These are phyloP conservation scores for Solea solea DNA, from an alignment of 2,113 vertebrate species.

Conservation along the genomic window DNA sequence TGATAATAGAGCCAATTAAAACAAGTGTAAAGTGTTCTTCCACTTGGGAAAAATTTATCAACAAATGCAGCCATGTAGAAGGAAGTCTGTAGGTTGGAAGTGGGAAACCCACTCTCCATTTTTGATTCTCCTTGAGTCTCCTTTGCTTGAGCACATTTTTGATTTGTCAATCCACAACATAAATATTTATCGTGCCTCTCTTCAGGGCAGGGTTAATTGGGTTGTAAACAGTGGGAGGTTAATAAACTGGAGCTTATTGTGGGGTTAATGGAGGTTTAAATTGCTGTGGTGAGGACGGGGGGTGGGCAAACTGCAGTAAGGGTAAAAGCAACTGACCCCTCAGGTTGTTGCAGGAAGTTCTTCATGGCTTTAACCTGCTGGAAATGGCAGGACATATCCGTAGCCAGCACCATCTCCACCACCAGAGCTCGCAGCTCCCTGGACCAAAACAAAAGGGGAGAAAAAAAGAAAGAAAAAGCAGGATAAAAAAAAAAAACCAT, in stretches of 20 bases:
- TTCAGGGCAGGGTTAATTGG: conserved; percentile 54
- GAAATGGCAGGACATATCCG: conserved; percentile 99
- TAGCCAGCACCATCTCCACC: conserved; percentile 98
- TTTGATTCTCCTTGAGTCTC: neutral
- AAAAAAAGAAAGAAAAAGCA: neutral
- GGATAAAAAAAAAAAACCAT: neutral
- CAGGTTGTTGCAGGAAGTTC: conserved; percentile 94
- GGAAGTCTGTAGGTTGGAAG: too few species aligned
- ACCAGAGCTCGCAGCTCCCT: conserved; percentile 96
- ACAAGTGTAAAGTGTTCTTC: neutral
- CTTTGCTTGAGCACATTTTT: neutral
- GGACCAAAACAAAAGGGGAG: conserved; percentile 37
- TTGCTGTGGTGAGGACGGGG: conserved; percentile 4
- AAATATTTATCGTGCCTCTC: conserved; percentile 16
- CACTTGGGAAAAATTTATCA: neutral
- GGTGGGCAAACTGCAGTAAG: neutral
- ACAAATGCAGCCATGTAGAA: neutral
- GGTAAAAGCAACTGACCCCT: conserved; percentile 88
- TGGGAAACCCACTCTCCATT: neutral
- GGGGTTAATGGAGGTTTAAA: conserved; percentile 48
- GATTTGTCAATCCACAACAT: conserved; percentile 4
- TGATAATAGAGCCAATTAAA: neutral
- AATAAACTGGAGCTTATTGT: conserved; percentile 24
- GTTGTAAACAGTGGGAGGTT: conserved; percentile 50
- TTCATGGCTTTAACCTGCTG: conserved; percentile 99